Percentiles rank a stretch among this genome's conserved stretches.
Conservation (phyloP, 2,888 invertebrate genomes). For the Eilema sororculum region DNA sequence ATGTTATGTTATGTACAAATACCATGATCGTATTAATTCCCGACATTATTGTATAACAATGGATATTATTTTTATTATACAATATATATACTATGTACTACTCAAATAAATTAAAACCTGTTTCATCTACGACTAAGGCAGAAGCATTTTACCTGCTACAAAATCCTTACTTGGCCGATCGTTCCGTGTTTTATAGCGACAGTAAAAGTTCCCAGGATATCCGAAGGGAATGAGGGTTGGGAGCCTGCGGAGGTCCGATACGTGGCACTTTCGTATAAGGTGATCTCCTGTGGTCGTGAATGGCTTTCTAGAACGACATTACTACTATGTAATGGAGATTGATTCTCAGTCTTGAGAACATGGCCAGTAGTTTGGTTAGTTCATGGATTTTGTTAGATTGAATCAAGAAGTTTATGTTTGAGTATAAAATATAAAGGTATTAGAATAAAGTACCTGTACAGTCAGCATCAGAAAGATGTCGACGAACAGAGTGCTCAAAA, state of each 20-base stretch:
- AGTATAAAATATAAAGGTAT: not conserved
- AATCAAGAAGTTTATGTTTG: slow-evolving; percentile 21
- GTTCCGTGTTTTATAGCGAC: slow-evolving; percentile 64
- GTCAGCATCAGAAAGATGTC: too few species aligned
- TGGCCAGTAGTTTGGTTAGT: slow-evolving; percentile 23
- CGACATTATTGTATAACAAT: too few species aligned
- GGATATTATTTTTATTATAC: too few species aligned
- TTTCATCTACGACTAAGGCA: slow-evolving; percentile 21
- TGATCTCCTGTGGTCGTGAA: slow-evolving; percentile 61
- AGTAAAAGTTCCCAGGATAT: slow-evolving; percentile 66
- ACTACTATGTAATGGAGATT: slow-evolving; percentile 53
- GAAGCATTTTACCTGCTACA: slow-evolving; percentile 45
- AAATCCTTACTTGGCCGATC: slow-evolving; percentile 49
- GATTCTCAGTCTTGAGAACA: slow-evolving; percentile 46
- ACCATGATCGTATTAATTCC: too few species aligned
- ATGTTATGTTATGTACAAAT: too few species aligned
- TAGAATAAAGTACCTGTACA: too few species aligned
- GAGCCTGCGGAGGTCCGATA: slow-evolving; percentile 63
- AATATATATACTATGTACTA: slow-evolving; percentile 17
- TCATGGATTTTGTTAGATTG: slow-evolving; percentile 33
- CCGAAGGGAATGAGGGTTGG: slow-evolving; percentile 57
- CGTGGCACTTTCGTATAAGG: slow-evolving; percentile 60
- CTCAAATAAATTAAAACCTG: slow-evolving; percentile 40
- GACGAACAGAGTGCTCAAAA: too few species aligned
- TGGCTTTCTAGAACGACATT: slow-evolving; percentile 56